Percentiles rank a stretch among this genome's conserved stretches.
Conservation (phyloP, 2,797 vertebrate species). For the Micropoecilia bifurca region DNA sequence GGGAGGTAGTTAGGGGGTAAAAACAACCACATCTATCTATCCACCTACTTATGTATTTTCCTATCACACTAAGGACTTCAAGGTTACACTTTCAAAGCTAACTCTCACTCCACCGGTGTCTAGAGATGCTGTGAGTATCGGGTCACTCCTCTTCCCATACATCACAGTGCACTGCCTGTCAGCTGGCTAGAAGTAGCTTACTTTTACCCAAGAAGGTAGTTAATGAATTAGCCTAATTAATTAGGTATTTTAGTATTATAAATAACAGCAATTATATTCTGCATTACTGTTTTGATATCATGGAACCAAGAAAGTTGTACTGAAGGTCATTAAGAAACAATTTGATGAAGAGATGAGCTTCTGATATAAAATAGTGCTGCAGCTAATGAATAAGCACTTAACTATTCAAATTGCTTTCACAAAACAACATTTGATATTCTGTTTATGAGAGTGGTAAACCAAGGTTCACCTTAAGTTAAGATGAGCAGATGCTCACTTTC, state of each 20-base stretch:
- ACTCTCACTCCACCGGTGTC: background rate
- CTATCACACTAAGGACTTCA: background rate
- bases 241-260: background rate
- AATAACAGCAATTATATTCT: background rate
- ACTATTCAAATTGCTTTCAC: background rate
- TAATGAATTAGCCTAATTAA: background rate
- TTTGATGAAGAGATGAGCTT: background rate
- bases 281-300: background rate
- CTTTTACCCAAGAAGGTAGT: background rate
- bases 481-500: slow-evolving; percentile 3
- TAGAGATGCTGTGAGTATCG: background rate
- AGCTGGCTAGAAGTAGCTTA: background rate
- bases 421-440: background rate
- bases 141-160: background rate
- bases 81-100: background rate
- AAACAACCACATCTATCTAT: slow-evolving; percentile 29
- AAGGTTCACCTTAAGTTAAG: background rate
- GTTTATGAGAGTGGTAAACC: background rate
- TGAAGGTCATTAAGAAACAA: background rate
- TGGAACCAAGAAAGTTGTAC: background rate
- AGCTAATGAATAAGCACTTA: too few relatives aligned
- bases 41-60: slow-evolving; percentile 14
- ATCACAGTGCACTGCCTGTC: background rate
- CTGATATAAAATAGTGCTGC: background rate
- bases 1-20: slow-evolving; percentile 21